phyloP scores from a whole-genome alignment of 2,113 vertebrate genomes.

The Bubo blakistoni region DNA sequence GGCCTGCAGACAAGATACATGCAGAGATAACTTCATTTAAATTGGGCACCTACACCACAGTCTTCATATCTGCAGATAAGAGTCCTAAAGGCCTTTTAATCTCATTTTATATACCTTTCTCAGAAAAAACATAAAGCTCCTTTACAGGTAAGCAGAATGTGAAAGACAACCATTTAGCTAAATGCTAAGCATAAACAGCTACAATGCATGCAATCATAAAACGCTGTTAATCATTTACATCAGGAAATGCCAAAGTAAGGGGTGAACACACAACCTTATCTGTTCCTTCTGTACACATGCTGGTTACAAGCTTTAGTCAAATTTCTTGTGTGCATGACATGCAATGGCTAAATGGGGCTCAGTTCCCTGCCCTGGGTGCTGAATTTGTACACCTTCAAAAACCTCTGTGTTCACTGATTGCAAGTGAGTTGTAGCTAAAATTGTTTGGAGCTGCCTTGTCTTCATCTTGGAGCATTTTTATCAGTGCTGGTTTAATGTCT shows the following conservation, averaged over 20 bases:
- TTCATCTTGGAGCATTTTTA: neutral
- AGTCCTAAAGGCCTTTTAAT: neutral
- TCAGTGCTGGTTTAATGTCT: neutral
- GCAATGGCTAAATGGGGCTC: neutral
- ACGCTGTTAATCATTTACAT: neutral
- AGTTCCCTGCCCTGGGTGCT: neutral
- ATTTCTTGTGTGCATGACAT: neutral
- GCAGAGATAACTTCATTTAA: neutral
- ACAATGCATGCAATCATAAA: neutral
- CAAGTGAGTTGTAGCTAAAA: neutral
- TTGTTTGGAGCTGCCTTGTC: neutral
- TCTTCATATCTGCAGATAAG: neutral
- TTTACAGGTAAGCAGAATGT: neutral
- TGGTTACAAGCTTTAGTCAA: neutral
- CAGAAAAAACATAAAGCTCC: neutral
- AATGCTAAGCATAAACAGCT: neutral
- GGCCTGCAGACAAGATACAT: rapidly evolving
- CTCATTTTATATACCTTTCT: neutral
- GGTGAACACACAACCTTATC: neutral
- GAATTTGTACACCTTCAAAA: neutral
- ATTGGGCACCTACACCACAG: neutral
- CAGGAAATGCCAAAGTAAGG: neutral
- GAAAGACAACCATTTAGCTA: neutral
- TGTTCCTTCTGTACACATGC: neutral
- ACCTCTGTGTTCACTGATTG: neutral